A percentile compares a stretch with the other conserved stretches of the same genome.
Evolutionary conservation across 2,797 vertebrate genomes (phyloP).

Genomic region (Ataeniobius toweri): DNA sequence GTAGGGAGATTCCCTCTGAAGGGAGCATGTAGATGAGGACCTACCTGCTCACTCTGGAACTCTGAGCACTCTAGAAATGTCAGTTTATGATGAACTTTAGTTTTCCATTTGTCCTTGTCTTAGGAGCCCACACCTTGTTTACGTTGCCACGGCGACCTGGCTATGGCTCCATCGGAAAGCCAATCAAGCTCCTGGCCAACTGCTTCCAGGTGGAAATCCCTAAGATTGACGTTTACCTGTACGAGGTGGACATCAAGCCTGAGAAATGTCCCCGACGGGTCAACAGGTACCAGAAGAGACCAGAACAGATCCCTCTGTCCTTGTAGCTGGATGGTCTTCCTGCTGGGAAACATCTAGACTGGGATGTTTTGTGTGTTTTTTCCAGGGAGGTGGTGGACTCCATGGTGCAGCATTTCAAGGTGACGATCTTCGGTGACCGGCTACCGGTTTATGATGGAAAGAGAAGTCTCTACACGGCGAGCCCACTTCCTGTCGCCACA

Average conservation of each 20-base stretch:
- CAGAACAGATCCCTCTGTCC: accelerated
- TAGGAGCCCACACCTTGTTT: constrained; percentile 90
- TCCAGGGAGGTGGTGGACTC: constrained; percentile 96
- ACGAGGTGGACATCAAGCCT: constrained; percentile 98
- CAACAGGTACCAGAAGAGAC: constrained; percentile 85
- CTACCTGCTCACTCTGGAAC: too few species aligned
- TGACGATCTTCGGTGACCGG: constrained; percentile 97
- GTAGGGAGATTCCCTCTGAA: too few species aligned
- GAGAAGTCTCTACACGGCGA: constrained; percentile 95
- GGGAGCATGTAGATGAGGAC: too few species aligned
- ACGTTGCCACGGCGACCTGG: constrained; percentile 92
- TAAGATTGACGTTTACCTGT: constrained; percentile 98
- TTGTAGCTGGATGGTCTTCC: too few species aligned
- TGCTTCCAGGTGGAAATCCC: constrained; percentile 99
- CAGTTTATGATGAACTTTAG: too few species aligned
- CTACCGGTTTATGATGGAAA: constrained; percentile 98
- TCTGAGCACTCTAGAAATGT: not conserved
- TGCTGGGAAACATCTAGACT: not conserved
- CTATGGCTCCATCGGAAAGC: constrained; percentile 97
- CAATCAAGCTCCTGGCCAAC: constrained; percentile 98
- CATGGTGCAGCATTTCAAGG: constrained; percentile 99
- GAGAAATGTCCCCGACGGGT: constrained; percentile 97
- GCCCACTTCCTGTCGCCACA: constrained; percentile 92
- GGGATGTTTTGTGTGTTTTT: constrained; percentile 13
- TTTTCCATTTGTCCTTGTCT: not conserved